Evolutionary conservation across 2,888 invertebrate species (phyloP).

Genomic region (Anarsia innoxiella): DNA sequence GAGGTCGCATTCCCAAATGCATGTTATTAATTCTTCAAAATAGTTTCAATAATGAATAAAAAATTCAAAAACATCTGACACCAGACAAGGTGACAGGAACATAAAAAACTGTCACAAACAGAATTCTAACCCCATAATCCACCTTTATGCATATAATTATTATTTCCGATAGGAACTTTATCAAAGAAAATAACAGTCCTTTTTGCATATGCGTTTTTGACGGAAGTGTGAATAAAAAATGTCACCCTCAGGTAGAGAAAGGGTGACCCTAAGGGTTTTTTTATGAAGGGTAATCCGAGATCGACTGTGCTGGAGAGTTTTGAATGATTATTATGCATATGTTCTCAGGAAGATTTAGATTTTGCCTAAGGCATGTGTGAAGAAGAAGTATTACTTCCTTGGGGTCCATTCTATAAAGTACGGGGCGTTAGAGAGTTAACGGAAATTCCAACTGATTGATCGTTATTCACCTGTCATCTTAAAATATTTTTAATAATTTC

Average conservation of each 20-base stretch:
- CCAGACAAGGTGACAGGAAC: conserved; percentile 67
- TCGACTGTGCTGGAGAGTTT: conserved; percentile 45
- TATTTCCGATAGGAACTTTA: conserved; percentile 70
- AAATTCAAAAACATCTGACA: conserved; percentile 54
- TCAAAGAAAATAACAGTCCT: conserved; percentile 71
- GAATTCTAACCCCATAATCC: conserved; percentile 64
- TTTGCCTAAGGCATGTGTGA: conserved; percentile 54
- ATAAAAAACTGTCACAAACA: conserved; percentile 56
- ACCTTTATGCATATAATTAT: conserved; percentile 75
- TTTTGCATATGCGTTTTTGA: conserved; percentile 70
- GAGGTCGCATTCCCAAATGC: conserved; percentile 56
- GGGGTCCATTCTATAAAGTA: conserved; percentile 33
- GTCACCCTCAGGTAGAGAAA: conserved; percentile 66
- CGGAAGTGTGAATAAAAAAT: conserved; percentile 74
- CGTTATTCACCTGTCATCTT: too few relatives aligned
- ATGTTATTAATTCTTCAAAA: conserved; percentile 50
- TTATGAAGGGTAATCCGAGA: conserved; percentile 60
- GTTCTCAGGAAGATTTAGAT: conserved; percentile 70
- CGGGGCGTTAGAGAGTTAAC: conserved; percentile 35
- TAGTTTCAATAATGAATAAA: conserved; percentile 42
- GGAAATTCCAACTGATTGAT: conserved; percentile 21
- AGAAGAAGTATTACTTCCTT: conserved; percentile 45
- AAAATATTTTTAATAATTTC: too few relatives aligned
- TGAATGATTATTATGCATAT: conserved; percentile 68
- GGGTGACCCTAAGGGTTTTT: conserved; percentile 61